Base-by-base conservation (phyloP, 2,113 vertebrate genomes). In the Phalacrocorax brasilianus region DNA sequence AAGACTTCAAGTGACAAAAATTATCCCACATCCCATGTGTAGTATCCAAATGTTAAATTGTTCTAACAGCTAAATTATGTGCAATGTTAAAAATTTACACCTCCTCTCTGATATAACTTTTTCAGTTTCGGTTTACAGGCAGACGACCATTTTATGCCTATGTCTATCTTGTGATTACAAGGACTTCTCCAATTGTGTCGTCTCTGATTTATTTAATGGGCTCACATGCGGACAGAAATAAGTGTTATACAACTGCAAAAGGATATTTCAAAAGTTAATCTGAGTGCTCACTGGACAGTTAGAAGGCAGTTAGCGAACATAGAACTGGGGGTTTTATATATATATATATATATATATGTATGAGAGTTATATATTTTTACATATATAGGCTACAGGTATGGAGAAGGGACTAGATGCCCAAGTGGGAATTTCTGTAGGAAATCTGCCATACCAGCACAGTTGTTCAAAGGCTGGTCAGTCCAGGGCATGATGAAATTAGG, bases 1-100 rank as follows among this genome's bases (percentile, higher is more conserved):
- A 66, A 96, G 83, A 63, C 83, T 97, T 75, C 87, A 84, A 94
- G 88, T 89, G 97, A 95, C 94, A 96, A 92, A 95, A 96, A 92
- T 93, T 89, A 93, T 95, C 95, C 96, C 92, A 93, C 88, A 91
- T 86, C 86, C 86, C 88, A 81, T 84, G 94, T 77, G 84, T 55
- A 88, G 77, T 75, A 92, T 75, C 91, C 91, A 89, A 96, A 95
- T 91, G 93, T 82, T 92, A 95, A 96, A 96, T 92, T 81, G 91
- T 87, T 97, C 79, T 89, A 95, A 84, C 91, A 86, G 91, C 58
- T 92, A 93, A 95, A 96, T 94, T 90, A 81, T 87, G 73, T 89
- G 82, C 82, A 85, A 58, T 63, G 93, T 71, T 91, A 93, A 88
- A 97, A 96, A 94, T 74, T 65, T 97, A 88, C 85, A 94, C 88